These are phyloP conservation scores for Serinus canaria DNA, from an alignment of 2,113 vertebrate genomes.

Conservation along the genomic window DNA sequence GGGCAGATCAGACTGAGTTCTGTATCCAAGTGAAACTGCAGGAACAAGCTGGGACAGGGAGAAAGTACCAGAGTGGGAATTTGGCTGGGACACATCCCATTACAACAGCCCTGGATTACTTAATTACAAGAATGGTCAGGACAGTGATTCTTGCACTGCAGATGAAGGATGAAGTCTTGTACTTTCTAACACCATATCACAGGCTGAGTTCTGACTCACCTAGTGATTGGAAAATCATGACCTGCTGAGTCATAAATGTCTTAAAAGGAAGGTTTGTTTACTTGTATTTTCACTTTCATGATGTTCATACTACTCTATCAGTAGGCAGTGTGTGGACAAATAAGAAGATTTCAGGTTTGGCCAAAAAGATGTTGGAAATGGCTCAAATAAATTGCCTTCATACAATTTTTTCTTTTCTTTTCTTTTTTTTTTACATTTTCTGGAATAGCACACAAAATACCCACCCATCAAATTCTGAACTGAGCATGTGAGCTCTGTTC, in stretches of 20 bases:
- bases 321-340: background rate
- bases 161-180: background rate
- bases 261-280: slow-evolving; percentile 15
- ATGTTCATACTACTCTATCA: background rate
- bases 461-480: background rate
- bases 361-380: background rate
- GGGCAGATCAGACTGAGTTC: background rate
- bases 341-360: background rate
- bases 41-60: background rate
- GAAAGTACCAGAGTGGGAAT: background rate
- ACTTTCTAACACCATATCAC: background rate
- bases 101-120: background rate
- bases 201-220: slow-evolving; percentile 28
- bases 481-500: background rate
- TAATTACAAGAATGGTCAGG: background rate
- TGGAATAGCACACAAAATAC: background rate
- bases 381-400: background rate
- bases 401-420: background rate
- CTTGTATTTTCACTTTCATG: background rate
- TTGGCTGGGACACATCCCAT: background rate
- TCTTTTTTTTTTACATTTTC: background rate
- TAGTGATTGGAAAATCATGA: background rate
- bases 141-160: background rate
- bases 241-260: background rate
- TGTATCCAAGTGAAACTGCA: background rate